These are phyloP conservation scores for Pelodiscus sinensis DNA, from an alignment of 2,113 vertebrate species.

Conservation along the genomic window DNA sequence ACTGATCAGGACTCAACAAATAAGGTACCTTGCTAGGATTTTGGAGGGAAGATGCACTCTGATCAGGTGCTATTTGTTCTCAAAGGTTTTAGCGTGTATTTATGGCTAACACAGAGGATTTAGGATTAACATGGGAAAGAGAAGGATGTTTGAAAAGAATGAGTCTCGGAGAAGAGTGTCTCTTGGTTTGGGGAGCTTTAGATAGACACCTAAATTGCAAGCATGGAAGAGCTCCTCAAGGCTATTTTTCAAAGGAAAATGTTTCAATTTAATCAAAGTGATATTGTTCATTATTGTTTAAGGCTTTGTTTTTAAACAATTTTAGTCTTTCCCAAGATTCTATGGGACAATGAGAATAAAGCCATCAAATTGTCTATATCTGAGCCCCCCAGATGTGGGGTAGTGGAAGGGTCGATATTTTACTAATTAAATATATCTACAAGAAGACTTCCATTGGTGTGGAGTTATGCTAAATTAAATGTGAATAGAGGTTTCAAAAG, in stretches of 20 bases:
- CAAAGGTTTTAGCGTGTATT: background rate
- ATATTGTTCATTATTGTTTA: background rate
- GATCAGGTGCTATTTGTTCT: background rate
- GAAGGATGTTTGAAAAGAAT: background rate
- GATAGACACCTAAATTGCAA: background rate
- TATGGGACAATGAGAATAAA: background rate
- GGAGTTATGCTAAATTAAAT: background rate
- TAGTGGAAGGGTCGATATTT: background rate
- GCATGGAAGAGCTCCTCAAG: background rate
- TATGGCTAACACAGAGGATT: background rate
- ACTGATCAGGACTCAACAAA: background rate
- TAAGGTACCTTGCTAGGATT: constrained; percentile 67
- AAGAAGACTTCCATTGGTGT: constrained; percentile 5
- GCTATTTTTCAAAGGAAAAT: background rate
- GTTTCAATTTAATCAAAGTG: background rate
- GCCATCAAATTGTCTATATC: constrained; percentile 8
- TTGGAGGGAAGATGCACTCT: background rate
- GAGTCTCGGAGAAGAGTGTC: background rate
- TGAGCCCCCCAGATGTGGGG: background rate
- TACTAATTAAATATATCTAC: background rate
- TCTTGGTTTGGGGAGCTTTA: background rate
- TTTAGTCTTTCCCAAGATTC: constrained; percentile 35
- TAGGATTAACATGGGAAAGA: background rate
- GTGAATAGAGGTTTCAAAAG: background rate
- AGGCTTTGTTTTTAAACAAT: constrained; percentile 12